Base-by-base conservation (phyloP, 2,888 invertebrate genomes). In the Tipula helvola region DNA sequence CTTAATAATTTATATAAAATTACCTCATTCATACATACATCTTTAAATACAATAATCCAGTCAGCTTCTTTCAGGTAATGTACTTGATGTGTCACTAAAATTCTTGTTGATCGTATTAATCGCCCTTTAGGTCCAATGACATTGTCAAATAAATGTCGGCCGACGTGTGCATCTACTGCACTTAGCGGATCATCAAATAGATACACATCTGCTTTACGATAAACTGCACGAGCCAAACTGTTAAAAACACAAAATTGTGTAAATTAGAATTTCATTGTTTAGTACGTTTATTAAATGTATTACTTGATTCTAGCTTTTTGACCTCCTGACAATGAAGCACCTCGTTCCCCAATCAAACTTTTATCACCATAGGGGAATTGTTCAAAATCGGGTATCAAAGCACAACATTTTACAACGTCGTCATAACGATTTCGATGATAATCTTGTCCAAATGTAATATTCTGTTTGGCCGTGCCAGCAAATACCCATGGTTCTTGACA, bases 401-500 rank as follows among this genome's bases (percentile, higher is more conserved):
- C 91, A 88, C 92, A 92, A 0, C 89, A 92, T 87, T 89, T 91
- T 0, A 93, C 89, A 0, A 92, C 91, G 42, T 89, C 87, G 47
- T 90, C 89, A 88, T 92, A 93, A 8, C 89, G 89, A 5, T 89
- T 87, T 87, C 90, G 89, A 85, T 91, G 89, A 86, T 87, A 39
- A 44, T 86, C 57, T 41, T 84, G 36, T 36, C 97, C 97, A 90
- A 98, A 97, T n/a, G 96, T 90, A 89, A 98, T 96, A 91, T 98
- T 98, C 89, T 97, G 96, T 86, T 96, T 92, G 0, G 98, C 93
- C 0, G 96, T 95, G 16, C 94, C 94, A 0, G 94, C 94, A 90
- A 96, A 96, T 0, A 96, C 93, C 97, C 97, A 98, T 7, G 97
- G 94, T 90, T 97, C 96, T 91, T 97, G 97, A 88, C 95, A 93